A percentile compares a stretch with the other conserved stretches of the same genome.
Conservation (phyloP, 2,888 invertebrate genomes). For the Rhagophthalmus giganteus region DNA sequence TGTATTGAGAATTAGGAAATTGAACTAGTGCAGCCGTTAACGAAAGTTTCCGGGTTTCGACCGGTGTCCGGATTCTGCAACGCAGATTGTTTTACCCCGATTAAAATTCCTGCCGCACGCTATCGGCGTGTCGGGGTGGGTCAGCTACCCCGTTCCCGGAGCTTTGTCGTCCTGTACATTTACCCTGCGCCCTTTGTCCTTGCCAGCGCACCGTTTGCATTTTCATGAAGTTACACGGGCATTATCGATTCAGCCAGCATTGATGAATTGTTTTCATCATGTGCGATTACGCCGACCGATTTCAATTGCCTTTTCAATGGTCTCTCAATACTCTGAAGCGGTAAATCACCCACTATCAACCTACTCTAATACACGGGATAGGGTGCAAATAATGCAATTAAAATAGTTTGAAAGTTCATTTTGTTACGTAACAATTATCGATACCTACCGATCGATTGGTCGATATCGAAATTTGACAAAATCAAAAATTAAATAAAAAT, state of each 20-base stretch:
- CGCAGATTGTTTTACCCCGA: constrained; percentile 56
- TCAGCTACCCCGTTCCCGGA: constrained; percentile 27
- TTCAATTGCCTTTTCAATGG: constrained; percentile 58
- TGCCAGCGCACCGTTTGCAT: constrained; percentile 44
- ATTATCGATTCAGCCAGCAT: constrained; percentile 49
- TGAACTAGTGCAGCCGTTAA: constrained; percentile 49
- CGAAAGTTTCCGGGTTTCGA: constrained; percentile 53
- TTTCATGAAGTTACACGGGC: constrained; percentile 48
- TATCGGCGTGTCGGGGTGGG: constrained; percentile 37
- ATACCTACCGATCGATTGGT: too few species aligned
- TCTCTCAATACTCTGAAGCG: constrained; percentile 51
- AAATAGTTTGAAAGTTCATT: too few species aligned
- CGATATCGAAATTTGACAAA: too few species aligned
- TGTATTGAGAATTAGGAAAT: constrained; percentile 38
- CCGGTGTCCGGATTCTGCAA: constrained; percentile 41
- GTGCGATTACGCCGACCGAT: constrained; percentile 56
- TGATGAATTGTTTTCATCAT: constrained; percentile 59
- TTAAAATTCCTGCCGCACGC: constrained; percentile 55
- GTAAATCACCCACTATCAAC: constrained; percentile 56
- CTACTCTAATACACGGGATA: constrained; percentile 46
- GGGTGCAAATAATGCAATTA: constrained; percentile 35
- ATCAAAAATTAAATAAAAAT: too few species aligned
- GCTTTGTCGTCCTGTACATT: constrained; percentile 41
- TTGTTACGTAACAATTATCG: too few species aligned
- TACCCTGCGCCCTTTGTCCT: constrained; percentile 31